These are phyloP conservation scores for Anthrax anthrax DNA, from an alignment of 2,888 invertebrate genomes.

Conservation along the genomic window DNA sequence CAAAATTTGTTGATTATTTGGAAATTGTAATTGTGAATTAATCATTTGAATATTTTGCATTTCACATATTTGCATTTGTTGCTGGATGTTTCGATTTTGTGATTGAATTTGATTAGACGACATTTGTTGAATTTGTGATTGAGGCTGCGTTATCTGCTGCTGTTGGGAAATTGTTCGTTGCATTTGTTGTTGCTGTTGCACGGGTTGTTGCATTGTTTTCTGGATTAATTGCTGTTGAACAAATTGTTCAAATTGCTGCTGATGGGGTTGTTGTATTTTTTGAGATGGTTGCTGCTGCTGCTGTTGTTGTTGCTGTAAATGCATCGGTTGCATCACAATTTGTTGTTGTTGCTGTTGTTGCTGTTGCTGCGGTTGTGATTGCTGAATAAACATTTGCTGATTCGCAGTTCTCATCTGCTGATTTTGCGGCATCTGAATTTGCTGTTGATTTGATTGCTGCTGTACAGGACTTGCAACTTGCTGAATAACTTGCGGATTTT, in stretches of 20 bases:
- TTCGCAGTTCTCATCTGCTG: background rate
- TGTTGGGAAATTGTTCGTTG: background rate
- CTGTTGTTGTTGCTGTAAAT: background rate
- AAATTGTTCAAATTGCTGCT: background rate
- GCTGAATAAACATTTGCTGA: constrained; percentile 10
- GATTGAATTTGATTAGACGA: background rate
- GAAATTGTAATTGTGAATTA: background rate
- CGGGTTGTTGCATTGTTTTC: background rate
- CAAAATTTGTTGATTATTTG: background rate
- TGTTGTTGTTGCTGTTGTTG: constrained; percentile 8
- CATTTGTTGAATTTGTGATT: background rate
- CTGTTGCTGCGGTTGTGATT: constrained; percentile 7
- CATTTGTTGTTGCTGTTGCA: constrained; percentile 1
- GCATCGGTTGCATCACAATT: background rate
- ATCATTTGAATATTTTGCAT: background rate
- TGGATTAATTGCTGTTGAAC: background rate
- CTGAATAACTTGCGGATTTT: background rate
- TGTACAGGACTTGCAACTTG: background rate
- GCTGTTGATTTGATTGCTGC: background rate
- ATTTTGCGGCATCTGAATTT: background rate
- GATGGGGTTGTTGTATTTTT: background rate
- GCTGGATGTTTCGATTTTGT: no score
- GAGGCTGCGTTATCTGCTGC: background rate
- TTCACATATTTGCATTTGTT: background rate
- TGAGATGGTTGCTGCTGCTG: background rate